These are phyloP conservation scores for Suricata suricatta DNA, from an alignment of 2,113 vertebrate species.

Conservation along the genomic window DNA sequence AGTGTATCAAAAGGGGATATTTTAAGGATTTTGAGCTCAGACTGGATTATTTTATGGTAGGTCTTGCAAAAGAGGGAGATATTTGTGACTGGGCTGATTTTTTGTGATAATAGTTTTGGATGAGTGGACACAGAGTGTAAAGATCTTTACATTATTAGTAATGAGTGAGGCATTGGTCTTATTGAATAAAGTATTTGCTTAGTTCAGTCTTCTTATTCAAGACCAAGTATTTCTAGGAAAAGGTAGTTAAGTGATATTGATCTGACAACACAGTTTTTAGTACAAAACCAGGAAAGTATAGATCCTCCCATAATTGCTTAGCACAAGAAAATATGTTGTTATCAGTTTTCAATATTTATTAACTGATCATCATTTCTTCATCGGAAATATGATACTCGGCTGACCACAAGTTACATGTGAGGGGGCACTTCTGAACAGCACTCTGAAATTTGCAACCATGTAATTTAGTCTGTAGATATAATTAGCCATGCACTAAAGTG, in stretches of 20 bases:
- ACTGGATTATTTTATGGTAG: background rate
- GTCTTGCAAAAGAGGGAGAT: background rate
- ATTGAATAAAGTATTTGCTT: background rate
- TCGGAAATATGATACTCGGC: background rate
- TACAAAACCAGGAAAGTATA: background rate
- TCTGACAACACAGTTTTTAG: background rate
- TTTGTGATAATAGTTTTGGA: background rate
- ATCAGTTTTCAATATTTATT: conserved; percentile 36
- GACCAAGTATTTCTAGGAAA: background rate
- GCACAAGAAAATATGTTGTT: background rate
- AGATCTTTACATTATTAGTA: background rate
- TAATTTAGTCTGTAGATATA: background rate
- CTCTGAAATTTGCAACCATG: background rate
- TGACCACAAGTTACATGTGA: background rate
- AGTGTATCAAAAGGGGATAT: background rate
- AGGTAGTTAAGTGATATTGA: background rate
- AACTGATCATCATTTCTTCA: background rate
- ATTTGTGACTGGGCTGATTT: background rate
- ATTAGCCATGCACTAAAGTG: background rate
- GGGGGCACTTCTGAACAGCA: background rate
- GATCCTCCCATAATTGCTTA: background rate
- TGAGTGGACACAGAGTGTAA: background rate
- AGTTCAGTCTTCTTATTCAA: background rate
- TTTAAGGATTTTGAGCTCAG: background rate
- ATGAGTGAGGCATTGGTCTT: background rate